Conservation (phyloP, 1,140 invertebrate species). For the Homarus americanus region DNA sequence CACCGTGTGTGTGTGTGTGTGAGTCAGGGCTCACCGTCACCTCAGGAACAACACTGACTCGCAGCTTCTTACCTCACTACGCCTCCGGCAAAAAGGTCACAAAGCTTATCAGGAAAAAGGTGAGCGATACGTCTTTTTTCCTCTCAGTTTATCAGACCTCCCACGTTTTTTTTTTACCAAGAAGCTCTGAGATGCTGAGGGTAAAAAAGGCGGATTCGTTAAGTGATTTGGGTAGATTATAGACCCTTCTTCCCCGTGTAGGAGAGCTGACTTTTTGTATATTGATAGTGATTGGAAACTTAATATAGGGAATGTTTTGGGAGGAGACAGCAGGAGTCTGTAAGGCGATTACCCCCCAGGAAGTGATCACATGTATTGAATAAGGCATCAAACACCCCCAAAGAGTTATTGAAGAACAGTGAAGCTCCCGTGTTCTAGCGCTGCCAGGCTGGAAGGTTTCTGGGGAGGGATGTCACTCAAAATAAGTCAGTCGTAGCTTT, state of each 20-base stretch:
- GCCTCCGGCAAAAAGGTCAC: neutral
- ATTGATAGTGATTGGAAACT: conserved; percentile 60
- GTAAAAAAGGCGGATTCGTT: conserved; percentile 26
- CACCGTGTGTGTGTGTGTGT: neutral
- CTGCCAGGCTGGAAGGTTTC: neutral
- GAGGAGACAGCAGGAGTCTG: conserved; percentile 15
- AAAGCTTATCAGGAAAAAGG: neutral
- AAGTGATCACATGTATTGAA: conserved; percentile 48
- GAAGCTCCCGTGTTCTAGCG: neutral
- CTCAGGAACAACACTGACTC: neutral
- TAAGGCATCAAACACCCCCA: conserved; percentile 48
- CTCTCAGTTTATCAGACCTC: neutral
- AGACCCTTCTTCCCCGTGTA: neutral
- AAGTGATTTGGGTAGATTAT: neutral
- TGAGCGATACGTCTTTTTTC: neutral
- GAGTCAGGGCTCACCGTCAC: neutral
- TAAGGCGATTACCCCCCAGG: conserved; percentile 37
- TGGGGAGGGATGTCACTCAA: neutral
- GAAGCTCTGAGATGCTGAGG: neutral
- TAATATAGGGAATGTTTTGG: conserved; percentile 35
- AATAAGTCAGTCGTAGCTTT: neutral
- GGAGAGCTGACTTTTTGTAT: conserved; percentile 28
- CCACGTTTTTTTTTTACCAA: conserved; percentile 17
- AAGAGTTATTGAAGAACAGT: conserved; percentile 52
- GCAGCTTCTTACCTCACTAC: neutral